phyloP scores from a whole-genome alignment of 2,888 invertebrate genomes.

The Andrena bicolor region DNA sequence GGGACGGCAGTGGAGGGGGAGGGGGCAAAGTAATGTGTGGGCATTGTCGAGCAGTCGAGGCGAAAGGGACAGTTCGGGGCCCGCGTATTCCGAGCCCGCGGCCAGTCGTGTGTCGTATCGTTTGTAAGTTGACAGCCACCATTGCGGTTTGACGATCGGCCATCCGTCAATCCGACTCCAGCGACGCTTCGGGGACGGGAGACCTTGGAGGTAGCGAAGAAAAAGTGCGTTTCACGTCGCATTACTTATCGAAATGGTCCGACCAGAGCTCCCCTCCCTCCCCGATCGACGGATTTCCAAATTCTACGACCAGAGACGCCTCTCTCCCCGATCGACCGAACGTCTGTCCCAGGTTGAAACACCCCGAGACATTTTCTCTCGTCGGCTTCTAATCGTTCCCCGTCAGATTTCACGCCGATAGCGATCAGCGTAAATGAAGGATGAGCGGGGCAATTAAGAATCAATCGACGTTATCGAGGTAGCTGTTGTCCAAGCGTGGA shows the following conservation, averaged over 20 bases:
- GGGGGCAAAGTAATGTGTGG: conserved; percentile 54
- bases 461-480: background rate
- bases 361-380: background rate
- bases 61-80: conserved; percentile 57
- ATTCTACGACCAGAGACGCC: conserved; percentile 21
- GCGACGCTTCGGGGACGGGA: conserved; percentile 59
- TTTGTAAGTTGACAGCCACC: conserved; percentile 82
- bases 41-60: conserved; percentile 57
- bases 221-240: conserved; percentile 75
- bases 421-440: background rate
- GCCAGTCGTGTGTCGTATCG: conserved; percentile 79
- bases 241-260: conserved; percentile 70
- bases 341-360: no score
- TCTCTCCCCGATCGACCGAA: background rate
- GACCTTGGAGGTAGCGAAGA: conserved; percentile 67
- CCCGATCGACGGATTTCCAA: conserved; percentile 36
- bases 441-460: background rate
- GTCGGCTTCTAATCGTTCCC: background rate
- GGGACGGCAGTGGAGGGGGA: conserved; percentile 2
- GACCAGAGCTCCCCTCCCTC: conserved; percentile 2
- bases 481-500: background rate
- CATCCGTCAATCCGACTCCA: conserved; percentile 75
- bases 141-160: conserved; percentile 73
- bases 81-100: conserved; percentile 70
- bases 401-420: no score